Evolutionary conservation across 2,888 invertebrate species (phyloP).

Genomic region (Dendrolimus pini): DNA sequence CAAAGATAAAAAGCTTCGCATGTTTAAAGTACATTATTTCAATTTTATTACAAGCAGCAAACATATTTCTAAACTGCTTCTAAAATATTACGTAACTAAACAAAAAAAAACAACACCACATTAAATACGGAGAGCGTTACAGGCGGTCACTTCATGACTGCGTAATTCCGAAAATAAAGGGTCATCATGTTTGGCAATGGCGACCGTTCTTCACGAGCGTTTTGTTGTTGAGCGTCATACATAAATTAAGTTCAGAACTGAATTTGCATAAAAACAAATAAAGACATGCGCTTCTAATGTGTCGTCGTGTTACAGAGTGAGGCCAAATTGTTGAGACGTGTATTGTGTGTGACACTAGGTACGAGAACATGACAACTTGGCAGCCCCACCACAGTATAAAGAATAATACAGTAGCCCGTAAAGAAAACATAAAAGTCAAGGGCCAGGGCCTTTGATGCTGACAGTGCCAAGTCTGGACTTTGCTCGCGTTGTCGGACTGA

Average conservation of each 20-base stretch:
- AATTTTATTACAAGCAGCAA: background rate
- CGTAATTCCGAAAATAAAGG: background rate
- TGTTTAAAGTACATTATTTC: background rate
- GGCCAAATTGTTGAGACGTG: background rate
- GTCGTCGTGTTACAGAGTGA: background rate
- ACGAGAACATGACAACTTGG: background rate
- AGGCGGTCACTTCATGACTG: background rate
- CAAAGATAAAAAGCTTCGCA: background rate
- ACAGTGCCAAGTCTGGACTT: too few relatives aligned
- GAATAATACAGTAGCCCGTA: background rate
- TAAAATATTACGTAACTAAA: too few relatives aligned
- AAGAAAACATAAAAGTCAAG: too few relatives aligned
- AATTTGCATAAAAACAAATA: background rate
- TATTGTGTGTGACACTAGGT: background rate
- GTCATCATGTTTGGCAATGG: background rate
- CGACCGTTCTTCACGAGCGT: background rate
- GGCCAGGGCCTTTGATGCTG: too few relatives aligned
- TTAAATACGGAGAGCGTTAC: background rate
- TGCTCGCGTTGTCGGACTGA: too few relatives aligned
- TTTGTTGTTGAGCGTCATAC: background rate
- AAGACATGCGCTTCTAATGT: background rate
- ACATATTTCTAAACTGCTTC: too few relatives aligned
- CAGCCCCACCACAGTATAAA: background rate
- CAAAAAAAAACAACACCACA: background rate
- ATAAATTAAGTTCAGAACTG: background rate